Evolutionary conservation across 2,888 invertebrate genomes (phyloP), one percentile per base, ranked within the genome.

Genomic region (Chymomyza amoena): DNA sequence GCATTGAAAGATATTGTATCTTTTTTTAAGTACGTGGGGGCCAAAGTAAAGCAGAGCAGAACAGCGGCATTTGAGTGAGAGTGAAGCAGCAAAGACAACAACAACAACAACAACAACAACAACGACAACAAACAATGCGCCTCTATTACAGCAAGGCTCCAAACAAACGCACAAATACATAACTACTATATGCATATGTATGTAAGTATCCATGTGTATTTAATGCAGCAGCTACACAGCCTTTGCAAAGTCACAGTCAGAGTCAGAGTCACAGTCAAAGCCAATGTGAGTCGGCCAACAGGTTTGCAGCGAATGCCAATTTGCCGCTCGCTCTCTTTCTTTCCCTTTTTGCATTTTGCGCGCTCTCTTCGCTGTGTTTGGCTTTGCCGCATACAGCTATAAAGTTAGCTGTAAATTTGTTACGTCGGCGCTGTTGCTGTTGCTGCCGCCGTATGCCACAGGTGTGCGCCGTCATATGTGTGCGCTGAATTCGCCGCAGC

Each of bases 381-480:
- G 74, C 80, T 72, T 25, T 25, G 25, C 32, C 81, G 77, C 84
- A 91, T 71, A 90, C 90, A 79, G 69, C 68, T 63, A 75, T 74
- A 87, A 86, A 85, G 84, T 78, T 91, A 91, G 91, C 91, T 91
- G 91, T 91, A 91, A 91, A 91, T 91, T 91, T 87, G 83, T 84
- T 88, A 89, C 84, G 84, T 88, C 78, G 77, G 73, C 78, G 78
- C 73, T 66, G 72, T 66, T 25, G 78, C 73, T 66, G 72, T 66
- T 25, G 16, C 39, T 45, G 50, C 61, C 16, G 32, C 51, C 56
- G 62, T 45, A 54, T 64, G 61, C 59, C 74, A 81, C 83, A 83
- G 83, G 85, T 83, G 83, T 81, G 87, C 72, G 77, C 70, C 45
- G 61, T 50, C 66, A 10, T 51, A 59, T 61, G 4, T 57, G 45